Evolutionary conservation across 2,797 vertebrate species (phyloP).

Genomic region (Sternotherus odoratus): DNA sequence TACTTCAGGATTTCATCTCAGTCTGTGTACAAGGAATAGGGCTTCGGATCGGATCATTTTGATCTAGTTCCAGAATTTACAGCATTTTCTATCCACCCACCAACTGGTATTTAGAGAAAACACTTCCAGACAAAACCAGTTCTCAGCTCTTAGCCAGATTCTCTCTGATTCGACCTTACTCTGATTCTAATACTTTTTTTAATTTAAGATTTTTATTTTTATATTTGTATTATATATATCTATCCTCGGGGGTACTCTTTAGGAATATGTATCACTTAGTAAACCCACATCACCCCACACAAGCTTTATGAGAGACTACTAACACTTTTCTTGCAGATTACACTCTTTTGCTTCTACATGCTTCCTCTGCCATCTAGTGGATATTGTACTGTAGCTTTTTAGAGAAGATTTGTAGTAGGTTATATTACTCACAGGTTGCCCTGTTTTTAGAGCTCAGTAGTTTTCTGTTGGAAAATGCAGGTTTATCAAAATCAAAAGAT

Average conservation of each 20-base stretch:
- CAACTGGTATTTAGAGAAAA: neutral
- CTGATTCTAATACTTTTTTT: neutral
- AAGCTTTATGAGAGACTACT: neutral
- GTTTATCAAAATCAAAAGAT: neutral
- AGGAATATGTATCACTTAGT: neutral
- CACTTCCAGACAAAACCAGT: neutral
- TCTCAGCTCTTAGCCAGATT: neutral
- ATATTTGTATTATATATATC: neutral
- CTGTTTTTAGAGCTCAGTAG: neutral
- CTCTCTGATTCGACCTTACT: neutral
- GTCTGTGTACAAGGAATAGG: accelerated
- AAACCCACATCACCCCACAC: neutral
- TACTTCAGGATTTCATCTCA: neutral
- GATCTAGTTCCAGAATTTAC: neutral
- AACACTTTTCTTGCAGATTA: neutral
- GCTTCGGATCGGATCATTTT: constrained; percentile 13
- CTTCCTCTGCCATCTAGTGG: constrained; percentile 73
- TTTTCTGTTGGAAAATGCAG: neutral
- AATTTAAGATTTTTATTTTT: neutral
- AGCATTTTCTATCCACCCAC: neutral
- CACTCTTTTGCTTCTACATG: constrained; percentile 12
- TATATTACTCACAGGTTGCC: neutral
- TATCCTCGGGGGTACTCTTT: neutral
- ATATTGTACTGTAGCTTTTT: neutral
- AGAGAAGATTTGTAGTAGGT: neutral